Evolutionary conservation across 2,888 invertebrate species (phyloP), one percentile per base, ranked within the genome.

Genomic region (Cheilosia vulpina): DNA sequence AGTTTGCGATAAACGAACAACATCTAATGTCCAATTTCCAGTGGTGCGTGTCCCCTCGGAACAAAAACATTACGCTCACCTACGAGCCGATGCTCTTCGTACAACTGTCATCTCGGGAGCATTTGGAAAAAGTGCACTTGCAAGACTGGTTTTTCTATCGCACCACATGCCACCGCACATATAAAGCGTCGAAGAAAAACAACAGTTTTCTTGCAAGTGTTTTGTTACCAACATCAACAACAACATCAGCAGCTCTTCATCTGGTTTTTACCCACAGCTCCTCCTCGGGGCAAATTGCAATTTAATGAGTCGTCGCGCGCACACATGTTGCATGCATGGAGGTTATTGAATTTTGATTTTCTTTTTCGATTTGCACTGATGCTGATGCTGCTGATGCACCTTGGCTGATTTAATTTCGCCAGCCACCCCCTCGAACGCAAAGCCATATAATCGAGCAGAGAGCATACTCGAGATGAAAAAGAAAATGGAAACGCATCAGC

Each of bases 301-400:
- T 68, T 84, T 80, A 84, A 84, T 84, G 84, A 84, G 75, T 84
- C 80, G 79, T 71, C 80, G 50, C 60, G 68, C 34, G 68, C 34
- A 68, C 69, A 80, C 75, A 84, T 80, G 75, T 75, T 84, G 80
- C 80, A 84, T 79, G 75, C 84, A 60, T 13, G 24, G 62, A 19
- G 65, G 80, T 84, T 80, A 80, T 80, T 84, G 80, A 80, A 80
- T 82, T 71, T 47, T 55, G 69, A 80, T 80, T 76, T 84, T 55
- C 73, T 79, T 68, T 83, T 69, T 60, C 19, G 52, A 21, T 53
- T 45, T 53, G 52, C 15, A 13, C 57, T 71, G 41, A 47, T 71
- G 58, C 50, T 47, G 38, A 60, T 68, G 34, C 55, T 71, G 58
- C 50, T 47, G 38, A 60, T 68, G 34, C 55, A 71, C 53, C 60